Evolutionary conservation across 2,113 vertebrate species (phyloP), one percentile per base, ranked within the genome.

Genomic region (Zeus faber): DNA sequence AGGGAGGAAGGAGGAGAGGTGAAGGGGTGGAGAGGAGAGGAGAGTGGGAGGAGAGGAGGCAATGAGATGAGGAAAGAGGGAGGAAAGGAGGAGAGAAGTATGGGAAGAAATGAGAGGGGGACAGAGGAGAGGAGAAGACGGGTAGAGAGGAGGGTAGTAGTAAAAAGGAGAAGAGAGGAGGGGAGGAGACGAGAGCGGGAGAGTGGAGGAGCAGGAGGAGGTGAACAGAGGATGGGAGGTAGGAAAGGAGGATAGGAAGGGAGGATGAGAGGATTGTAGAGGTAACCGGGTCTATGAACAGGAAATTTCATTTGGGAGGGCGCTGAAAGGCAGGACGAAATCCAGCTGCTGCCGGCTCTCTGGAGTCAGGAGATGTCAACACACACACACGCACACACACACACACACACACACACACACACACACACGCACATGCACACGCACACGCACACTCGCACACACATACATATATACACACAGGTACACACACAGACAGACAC

Each of bases 281-380:
- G 31, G 44, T 21, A 16, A 39, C 20, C 35, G 49, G 40, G 35
- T 54, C 39, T 9, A 24, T n/a, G 11, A 46, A 53, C 58, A 74
- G 67, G 65, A 76, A 67, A 63, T 70, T 57, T 65, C 20, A 26
- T 60, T 51, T 48, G 53, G 41, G 31, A 37, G 16, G 0, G 48
- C 48, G 47, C 39, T 58, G 70, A 81, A 65, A 68, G 49, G 45
- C 17, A 27, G 46, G 61, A 49, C 4, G 6, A 45, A 70, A 58
- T 17, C 11, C 58, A 69, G 51, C 50, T 17, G 3, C 63, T 4
- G 17, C 41, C 44, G 47, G 7, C 9, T 54, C 77, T 13, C 64
- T 1, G 25, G 54, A 61, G 75, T 21, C 11, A 24, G 4, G 43
- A 39, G 48, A 65, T 60, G 57, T 47, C 60, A 79, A 82, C 70